Conservation (phyloP, 1,140 invertebrate genomes). For the Papilio polytes region DNA sequence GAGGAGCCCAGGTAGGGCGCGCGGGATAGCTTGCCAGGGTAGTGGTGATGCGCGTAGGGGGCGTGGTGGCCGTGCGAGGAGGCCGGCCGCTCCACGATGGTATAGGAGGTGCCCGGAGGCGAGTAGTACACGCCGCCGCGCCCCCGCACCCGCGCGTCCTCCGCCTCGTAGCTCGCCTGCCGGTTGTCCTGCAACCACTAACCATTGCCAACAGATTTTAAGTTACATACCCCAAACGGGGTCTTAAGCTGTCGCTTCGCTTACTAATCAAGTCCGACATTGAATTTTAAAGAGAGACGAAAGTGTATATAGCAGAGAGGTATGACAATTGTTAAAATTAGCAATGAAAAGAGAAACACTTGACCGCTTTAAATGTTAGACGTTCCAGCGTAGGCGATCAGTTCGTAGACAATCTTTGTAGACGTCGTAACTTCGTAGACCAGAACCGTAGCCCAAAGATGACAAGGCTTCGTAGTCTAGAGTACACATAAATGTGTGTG, state of each 20-base stretch:
- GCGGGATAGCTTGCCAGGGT: conserved; percentile 79
- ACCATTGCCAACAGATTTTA: conserved; percentile 28
- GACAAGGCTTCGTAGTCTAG: neutral
- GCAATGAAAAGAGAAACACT: neutral
- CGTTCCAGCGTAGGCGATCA: neutral
- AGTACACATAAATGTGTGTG: neutral
- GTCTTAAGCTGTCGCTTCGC: neutral
- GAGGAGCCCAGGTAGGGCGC: conserved; percentile 88
- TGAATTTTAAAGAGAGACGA: neutral
- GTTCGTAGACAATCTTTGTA: neutral
- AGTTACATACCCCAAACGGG: conserved; percentile 1
- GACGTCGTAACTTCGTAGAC: neutral
- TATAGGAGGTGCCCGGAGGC: conserved; percentile 91
- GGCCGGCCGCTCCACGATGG: conserved; percentile 92
- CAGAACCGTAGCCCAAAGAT: neutral
- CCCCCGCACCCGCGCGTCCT: conserved; percentile 70
- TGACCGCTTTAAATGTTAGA: neutral
- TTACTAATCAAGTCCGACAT: neutral
- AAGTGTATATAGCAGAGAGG: neutral
- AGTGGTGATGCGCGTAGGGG: conserved; percentile 85
- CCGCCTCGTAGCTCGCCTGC: conserved; percentile 77
- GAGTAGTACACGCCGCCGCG: conserved; percentile 88
- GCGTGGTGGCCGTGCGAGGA: conserved; percentile 88
- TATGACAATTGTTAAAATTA: neutral
- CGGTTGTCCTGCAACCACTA: conserved; percentile 72